These are phyloP conservation scores for Phrynocephalus versicolor DNA, from an alignment of 2,113 vertebrate species.

Conservation along the genomic window DNA sequence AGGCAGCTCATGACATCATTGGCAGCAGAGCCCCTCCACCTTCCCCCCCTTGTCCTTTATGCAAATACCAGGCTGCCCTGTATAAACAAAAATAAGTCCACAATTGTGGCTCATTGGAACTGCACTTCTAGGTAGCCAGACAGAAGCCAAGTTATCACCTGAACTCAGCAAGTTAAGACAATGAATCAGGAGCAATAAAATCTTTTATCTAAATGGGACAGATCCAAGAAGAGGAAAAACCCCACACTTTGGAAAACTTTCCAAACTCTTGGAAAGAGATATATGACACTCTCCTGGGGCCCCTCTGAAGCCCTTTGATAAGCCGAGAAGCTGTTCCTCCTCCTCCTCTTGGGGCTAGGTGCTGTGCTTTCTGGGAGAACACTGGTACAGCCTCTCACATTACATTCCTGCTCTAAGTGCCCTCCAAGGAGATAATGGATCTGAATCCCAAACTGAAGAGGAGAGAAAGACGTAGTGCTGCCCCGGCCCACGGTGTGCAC, in stretches of 20 bases:
- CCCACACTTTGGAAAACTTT: slow-evolving; percentile 29
- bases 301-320: slow-evolving; percentile 23
- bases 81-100: neutral
- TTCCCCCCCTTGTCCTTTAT: neutral
- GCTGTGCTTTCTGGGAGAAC: slow-evolving; percentile 40
- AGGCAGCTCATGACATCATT: neutral
- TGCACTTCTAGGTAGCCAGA: slow-evolving; percentile 21
- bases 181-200: slow-evolving; percentile 6
- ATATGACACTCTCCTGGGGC: slow-evolving; percentile 23
- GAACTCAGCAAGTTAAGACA: neutral
- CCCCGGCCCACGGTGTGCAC: neutral
- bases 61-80: neutral
- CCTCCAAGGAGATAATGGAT: slow-evolving; percentile 38
- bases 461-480: neutral
- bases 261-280: slow-evolving; percentile 42
- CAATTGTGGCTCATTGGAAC: neutral
- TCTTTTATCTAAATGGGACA: slow-evolving; percentile 23
- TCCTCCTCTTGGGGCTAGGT: slow-evolving; percentile 41
- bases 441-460: slow-evolving; percentile 23
- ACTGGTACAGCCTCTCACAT: slow-evolving; percentile 38
- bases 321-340: slow-evolving; percentile 34
- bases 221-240: neutral
- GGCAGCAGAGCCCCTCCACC: neutral
- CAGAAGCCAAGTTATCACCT: neutral
- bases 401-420: slow-evolving; percentile 43